Percentiles rank a stretch among this genome's conserved stretches.
Conservation (phyloP, 2,797 vertebrate species). For the Anguilla pacifica region DNA sequence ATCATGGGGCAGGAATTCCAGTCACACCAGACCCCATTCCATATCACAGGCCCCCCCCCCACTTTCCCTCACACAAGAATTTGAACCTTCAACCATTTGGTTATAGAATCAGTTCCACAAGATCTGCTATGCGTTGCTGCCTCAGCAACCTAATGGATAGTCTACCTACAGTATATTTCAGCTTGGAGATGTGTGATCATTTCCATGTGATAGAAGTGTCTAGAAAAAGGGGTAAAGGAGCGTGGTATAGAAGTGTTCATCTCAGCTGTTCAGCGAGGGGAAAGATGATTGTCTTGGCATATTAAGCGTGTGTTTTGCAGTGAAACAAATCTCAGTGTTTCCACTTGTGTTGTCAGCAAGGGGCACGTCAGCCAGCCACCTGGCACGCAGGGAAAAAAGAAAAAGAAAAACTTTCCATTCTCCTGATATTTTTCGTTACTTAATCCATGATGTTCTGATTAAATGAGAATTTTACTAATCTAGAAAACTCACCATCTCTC, state of each 20-base stretch:
- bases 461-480: neutral
- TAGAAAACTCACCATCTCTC: neutral
- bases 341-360: neutral
- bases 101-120: neutral
- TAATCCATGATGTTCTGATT: neutral
- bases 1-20: neutral
- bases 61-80: neutral
- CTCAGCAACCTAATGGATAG: neutral
- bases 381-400: neutral
- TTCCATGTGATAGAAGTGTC: neutral
- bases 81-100: neutral
- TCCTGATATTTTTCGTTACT: neutral
- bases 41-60: neutral
- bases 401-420: neutral
- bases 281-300: neutral
- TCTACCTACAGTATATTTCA: too few relatives aligned
- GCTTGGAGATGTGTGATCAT: neutral
- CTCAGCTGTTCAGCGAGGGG: neutral
- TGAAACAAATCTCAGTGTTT: neutral
- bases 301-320: neutral
- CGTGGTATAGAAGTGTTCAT: neutral
- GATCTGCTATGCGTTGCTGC: neutral
- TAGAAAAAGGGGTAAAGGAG: neutral
- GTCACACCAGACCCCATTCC: neutral
- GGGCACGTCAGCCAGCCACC: neutral